Evolutionary conservation across 92 coral and sea anemone genomes (phyloP).

Genomic region (Bergia puertoricense): DNA sequence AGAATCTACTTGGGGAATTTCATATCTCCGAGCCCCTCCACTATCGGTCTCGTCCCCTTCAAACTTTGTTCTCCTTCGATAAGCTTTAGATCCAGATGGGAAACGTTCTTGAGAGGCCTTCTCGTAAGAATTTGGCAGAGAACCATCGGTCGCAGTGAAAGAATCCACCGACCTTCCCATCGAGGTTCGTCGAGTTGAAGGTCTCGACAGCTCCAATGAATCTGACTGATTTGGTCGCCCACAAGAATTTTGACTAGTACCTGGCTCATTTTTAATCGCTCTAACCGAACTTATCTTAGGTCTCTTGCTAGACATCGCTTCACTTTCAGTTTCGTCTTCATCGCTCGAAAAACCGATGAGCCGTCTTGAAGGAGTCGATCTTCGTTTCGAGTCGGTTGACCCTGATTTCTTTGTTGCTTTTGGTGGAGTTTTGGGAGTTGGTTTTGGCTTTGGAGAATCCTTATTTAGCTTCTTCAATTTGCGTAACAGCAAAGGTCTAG

Average conservation of each 20-base stretch:
- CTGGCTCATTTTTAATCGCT: conserved; percentile 40
- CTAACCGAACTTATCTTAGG: conserved; percentile 52
- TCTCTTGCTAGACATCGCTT: conserved; percentile 36
- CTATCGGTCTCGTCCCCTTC: conserved; percentile 30
- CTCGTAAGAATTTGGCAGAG: conserved; percentile 32
- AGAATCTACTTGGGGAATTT: conserved; percentile 3
- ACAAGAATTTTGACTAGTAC: neutral
- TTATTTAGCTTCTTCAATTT: conserved; percentile 72
- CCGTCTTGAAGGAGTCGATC: conserved; percentile 76
- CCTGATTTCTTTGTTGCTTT: conserved; percentile 60
- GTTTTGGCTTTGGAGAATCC: conserved; percentile 48
- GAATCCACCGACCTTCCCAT: conserved; percentile 14
- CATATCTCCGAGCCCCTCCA: neutral
- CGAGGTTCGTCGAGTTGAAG: neutral
- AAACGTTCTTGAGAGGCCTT: conserved; percentile 6
- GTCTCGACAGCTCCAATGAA: conserved; percentile 12
- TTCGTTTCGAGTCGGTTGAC: conserved; percentile 49
- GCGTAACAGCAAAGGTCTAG: conserved; percentile 73
- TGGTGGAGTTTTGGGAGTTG: conserved; percentile 57
- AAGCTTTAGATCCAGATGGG: neutral
- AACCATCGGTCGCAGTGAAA: neutral
- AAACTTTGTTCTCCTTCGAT: conserved; percentile 14
- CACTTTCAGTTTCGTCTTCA: conserved; percentile 75
- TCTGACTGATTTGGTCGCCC: neutral
- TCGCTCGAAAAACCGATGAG: conserved; percentile 98